phyloP scores from a whole-genome alignment of 2,888 invertebrate species.

The Eudemis profundana region DNA sequence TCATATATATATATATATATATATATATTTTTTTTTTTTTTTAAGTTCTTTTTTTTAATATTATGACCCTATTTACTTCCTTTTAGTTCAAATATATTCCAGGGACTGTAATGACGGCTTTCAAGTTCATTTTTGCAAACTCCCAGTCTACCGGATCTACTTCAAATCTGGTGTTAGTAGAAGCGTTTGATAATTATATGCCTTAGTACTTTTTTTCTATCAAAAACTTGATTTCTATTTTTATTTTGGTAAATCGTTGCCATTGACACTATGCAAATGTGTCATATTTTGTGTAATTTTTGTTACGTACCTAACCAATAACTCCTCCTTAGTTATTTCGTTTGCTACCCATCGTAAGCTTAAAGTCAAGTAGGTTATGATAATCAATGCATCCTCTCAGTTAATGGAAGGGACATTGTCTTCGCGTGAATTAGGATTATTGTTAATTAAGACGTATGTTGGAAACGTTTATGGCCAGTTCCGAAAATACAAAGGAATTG shows the following conservation, averaged over 20 bases:
- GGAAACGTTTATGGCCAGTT: constrained; percentile 1
- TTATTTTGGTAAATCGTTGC: neutral
- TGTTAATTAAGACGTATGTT: neutral
- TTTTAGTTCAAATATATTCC: no score
- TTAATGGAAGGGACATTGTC: neutral
- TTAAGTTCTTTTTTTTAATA: no score
- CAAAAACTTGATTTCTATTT: neutral
- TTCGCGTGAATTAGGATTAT: neutral
- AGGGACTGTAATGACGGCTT: no score
- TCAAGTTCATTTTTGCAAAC: no score
- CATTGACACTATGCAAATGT: no score
- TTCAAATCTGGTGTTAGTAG: no score
- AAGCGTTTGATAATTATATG: no score
- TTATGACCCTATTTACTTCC: no score
- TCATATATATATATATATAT: no score
- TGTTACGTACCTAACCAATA: neutral
- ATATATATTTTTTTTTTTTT: no score
- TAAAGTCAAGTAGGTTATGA: neutral
- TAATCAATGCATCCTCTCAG: neutral
- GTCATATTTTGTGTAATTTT: neutral
- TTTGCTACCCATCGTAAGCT: neutral
- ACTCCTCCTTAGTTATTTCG: neutral
- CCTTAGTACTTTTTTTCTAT: no score
- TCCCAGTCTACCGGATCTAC: no score
- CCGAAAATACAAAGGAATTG: neutral